Conservation (phyloP, 1,140 invertebrate genomes). For the Lethocerus indicus region DNA sequence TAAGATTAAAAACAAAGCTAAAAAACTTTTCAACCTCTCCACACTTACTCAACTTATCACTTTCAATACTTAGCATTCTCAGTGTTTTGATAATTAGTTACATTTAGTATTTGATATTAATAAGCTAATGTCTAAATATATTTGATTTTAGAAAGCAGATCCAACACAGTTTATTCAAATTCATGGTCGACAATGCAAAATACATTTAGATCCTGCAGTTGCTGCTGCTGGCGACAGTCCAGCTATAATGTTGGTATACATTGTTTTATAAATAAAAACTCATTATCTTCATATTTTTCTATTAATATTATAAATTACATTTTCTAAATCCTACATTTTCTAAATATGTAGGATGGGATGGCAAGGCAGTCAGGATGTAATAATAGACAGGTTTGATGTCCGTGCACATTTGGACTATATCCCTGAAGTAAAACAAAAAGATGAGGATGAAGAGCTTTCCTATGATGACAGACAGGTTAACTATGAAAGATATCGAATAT, state of each 20-base stretch:
- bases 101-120: no score
- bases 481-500: slow-evolving; percentile 90
- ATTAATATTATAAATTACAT: background rate
- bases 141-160: slow-evolving; percentile 70
- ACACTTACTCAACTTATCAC: no score
- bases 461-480: slow-evolving; percentile 79
- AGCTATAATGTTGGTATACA: slow-evolving; percentile 66
- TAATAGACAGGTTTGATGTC: slow-evolving; percentile 98
- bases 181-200: slow-evolving; percentile 87
- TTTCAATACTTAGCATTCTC: no score
- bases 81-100: no score
- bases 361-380: slow-evolving; percentile 83
- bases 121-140: no score
- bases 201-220: slow-evolving; percentile 84
- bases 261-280: no score
- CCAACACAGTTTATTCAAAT: slow-evolving; percentile 95
- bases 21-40: no score
- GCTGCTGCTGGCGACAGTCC: slow-evolving; percentile 86
- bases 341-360: slow-evolving; percentile 75
- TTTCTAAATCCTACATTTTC: slow-evolving; percentile 6
- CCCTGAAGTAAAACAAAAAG: slow-evolving; percentile 41
- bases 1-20: no score
- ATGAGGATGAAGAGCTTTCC: slow-evolving; percentile 39
- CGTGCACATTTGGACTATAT: slow-evolving; percentile 91
- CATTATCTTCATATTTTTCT: background rate